These are phyloP conservation scores for Periophthalmus magnuspinnatus DNA, from an alignment of 2,797 vertebrate species.

Conservation along the genomic window DNA sequence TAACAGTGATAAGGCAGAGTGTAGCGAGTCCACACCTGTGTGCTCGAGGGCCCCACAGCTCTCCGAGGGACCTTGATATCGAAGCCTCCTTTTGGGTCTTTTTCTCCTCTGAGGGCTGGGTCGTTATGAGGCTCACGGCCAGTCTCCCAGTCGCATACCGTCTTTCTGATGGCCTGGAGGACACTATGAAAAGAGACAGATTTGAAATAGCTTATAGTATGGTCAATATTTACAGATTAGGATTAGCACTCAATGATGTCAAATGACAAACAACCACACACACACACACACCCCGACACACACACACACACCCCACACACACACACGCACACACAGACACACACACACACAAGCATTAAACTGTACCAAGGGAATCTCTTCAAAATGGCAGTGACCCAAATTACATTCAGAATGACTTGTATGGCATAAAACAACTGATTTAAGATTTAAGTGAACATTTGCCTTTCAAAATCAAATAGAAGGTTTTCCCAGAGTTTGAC, in stretches of 20 bases:
- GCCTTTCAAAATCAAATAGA: not conserved
- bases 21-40: conserved; percentile 81
- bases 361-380: too few species aligned
- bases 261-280: not conserved
- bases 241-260: not conserved
- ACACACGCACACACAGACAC: not conserved
- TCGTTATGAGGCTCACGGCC: conserved; percentile 95
- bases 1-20: not conserved
- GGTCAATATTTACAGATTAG: not conserved
- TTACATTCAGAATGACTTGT: not conserved
- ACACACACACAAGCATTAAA: too few species aligned
- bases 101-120: conserved; percentile 94
- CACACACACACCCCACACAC: too few species aligned
- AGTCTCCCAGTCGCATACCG: conserved; percentile 96
- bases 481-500: too few species aligned
- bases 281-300: too few species aligned
- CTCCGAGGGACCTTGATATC: conserved; percentile 97
- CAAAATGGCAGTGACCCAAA: not conserved
- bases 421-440: too few species aligned
- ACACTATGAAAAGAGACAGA: conserved; percentile 75
- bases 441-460: conserved; percentile 2
- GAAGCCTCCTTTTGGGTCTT: conserved; percentile 98
- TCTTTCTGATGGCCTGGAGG: conserved; percentile 97
- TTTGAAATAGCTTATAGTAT: not conserved
- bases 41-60: conserved; percentile 95